Evolutionary conservation across 2,113 vertebrate species (phyloP).

Genomic region (Muntiacus reevesi): DNA sequence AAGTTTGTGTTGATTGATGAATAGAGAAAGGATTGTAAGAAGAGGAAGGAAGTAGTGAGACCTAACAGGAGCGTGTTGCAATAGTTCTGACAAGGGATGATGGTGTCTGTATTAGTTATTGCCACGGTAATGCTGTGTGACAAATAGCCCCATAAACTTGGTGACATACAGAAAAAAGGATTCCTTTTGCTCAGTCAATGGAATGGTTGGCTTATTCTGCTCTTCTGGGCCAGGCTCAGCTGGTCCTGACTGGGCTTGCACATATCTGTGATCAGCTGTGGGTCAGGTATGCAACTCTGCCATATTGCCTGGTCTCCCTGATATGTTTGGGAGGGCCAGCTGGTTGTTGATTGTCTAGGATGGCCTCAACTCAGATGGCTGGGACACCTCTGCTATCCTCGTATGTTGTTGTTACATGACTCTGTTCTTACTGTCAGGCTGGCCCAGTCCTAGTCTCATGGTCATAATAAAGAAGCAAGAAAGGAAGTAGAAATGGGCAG

Average conservation of each 20-base stretch:
- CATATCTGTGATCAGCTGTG: neutral
- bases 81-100: neutral
- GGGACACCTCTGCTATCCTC: neutral
- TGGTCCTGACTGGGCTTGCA: neutral
- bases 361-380: neutral
- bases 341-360: neutral
- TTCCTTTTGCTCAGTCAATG: neutral
- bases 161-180: neutral
- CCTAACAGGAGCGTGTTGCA: neutral
- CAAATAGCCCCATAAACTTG: neutral
- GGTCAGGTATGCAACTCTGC: neutral
- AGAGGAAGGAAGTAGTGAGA: neutral
- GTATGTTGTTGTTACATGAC: neutral
- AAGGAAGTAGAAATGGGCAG: neutral
- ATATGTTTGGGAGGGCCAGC: neutral
- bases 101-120: neutral
- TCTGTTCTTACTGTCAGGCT: neutral
- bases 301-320: neutral
- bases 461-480: neutral
- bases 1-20: neutral
- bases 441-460: neutral
- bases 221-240: neutral
- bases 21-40: neutral
- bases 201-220: neutral
- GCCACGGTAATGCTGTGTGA: neutral